These are phyloP conservation scores for Mimas tiliae DNA, from an alignment of 2,888 invertebrate genomes.

Conservation along the genomic window DNA sequence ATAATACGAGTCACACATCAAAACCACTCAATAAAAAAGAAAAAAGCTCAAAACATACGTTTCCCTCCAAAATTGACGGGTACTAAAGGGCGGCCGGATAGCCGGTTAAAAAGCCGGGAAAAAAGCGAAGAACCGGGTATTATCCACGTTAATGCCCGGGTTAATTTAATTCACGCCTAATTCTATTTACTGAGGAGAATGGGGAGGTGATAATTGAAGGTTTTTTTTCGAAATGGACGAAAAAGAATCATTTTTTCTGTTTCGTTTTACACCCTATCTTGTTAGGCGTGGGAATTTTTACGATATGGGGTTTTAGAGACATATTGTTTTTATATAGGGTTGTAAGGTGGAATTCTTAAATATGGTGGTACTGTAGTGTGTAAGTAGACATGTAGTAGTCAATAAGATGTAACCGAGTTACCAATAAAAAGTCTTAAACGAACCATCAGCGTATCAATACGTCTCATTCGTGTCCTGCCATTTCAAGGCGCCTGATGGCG, in stretches of 20 bases:
- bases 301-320: neutral
- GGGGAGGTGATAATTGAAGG: slow-evolving; percentile 82
- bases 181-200: slow-evolving; percentile 82
- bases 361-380: too few relatives aligned
- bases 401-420: too few relatives aligned
- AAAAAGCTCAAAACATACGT: slow-evolving; percentile 48
- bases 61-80: slow-evolving; percentile 61
- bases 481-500: too few relatives aligned
- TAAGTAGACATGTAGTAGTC: too few relatives aligned
- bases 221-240: slow-evolving; percentile 69
- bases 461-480: too few relatives aligned
- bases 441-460: too few relatives aligned
- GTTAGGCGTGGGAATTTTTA: slow-evolving; percentile 20
- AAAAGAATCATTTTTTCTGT: slow-evolving; percentile 61
- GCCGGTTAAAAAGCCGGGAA: slow-evolving; percentile 66
- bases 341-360: neutral
- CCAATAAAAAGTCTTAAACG: too few relatives aligned
- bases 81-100: slow-evolving; percentile 64
- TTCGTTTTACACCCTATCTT: slow-evolving; percentile 29
- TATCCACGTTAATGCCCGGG: slow-evolving; percentile 83
- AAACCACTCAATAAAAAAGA: slow-evolving; percentile 29
- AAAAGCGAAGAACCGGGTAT: slow-evolving; percentile 72
- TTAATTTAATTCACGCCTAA: slow-evolving; percentile 84
- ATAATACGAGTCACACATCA: neutral
- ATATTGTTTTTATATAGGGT: neutral